Percentiles rank a stretch among this genome's conserved stretches.
Conservation (phyloP, 2,888 invertebrate genomes). For the Torymus aiolomorphi region DNA sequence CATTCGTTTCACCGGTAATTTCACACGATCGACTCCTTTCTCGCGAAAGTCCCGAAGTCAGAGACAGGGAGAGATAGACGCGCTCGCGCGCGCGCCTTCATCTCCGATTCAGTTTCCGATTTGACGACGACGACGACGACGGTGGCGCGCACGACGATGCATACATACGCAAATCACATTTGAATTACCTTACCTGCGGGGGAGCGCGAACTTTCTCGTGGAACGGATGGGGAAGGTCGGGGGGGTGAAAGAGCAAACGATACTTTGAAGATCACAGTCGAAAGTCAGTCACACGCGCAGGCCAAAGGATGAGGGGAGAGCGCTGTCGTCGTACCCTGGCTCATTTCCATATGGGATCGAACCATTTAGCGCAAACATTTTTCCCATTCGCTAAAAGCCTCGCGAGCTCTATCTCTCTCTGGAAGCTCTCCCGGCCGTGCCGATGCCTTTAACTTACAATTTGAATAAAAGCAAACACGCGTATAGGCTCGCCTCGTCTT, state of each 20-base stretch:
- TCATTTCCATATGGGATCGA: slow-evolving; percentile 73
- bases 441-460: slow-evolving; percentile 73
- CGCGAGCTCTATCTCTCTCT: not conserved
- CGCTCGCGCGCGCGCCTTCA: slow-evolving; percentile 43
- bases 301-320: no score
- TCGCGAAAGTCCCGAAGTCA: slow-evolving; percentile 5
- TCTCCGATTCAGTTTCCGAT: slow-evolving; percentile 56
- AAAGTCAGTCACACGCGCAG: not conserved
- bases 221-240: slow-evolving; percentile 9
- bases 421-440: slow-evolving; percentile 61
- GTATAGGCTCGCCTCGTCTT: slow-evolving; percentile 58
- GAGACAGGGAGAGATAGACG: slow-evolving; percentile 4
- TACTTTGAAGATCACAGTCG: slow-evolving; percentile 62
- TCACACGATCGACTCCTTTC: slow-evolving; percentile 44
- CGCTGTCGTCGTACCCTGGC: not conserved
- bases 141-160: slow-evolving; percentile 50
- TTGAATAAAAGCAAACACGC: slow-evolving; percentile 76
- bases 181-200: slow-evolving; percentile 56
- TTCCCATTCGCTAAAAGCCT: slow-evolving; percentile 61
- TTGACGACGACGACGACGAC: slow-evolving; percentile 17
- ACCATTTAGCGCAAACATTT: slow-evolving; percentile 74
- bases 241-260: slow-evolving; percentile 59
- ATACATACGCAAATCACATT: slow-evolving; percentile 59
- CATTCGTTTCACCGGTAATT: slow-evolving; percentile 42
- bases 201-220: slow-evolving; percentile 21